phyloP scores from a whole-genome alignment of 2,797 vertebrate species.

The Anolis apletophallus region DNA sequence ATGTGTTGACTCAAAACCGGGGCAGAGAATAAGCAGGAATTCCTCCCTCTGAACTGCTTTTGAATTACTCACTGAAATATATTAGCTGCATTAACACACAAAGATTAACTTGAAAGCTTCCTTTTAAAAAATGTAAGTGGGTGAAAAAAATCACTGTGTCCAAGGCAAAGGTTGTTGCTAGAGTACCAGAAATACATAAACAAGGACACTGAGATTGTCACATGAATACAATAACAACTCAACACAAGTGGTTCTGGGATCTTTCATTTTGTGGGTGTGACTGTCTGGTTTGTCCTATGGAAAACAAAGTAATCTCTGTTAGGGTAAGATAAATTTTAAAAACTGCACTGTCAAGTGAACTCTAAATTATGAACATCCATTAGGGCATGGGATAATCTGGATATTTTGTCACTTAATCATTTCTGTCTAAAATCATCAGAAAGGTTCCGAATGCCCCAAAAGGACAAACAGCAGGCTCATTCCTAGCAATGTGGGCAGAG shows the following conservation, averaged over 20 bases:
- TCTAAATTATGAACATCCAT: constrained; percentile 14
- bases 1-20: not conserved
- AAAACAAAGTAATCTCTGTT: not conserved
- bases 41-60: not conserved
- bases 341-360: not conserved
- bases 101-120: not conserved
- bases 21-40: not conserved
- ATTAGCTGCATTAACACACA: no score
- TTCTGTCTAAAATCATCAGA: not conserved
- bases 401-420: not conserved
- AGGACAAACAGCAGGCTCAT: not conserved
- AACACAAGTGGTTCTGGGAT: constrained; percentile 20
- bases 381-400: not conserved
- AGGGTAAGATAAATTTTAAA: constrained; percentile 2
- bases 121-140: not conserved
- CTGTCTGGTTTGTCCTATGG: not conserved
- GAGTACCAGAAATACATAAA: constrained; percentile 22
- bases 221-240: constrained; percentile 13
- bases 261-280: not conserved
- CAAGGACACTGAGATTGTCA: constrained; percentile 2
- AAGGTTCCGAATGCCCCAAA: not conserved
- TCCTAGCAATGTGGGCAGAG: not conserved
- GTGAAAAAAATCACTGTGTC: not conserved
- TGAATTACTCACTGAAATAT: not conserved
- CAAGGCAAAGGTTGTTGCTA: constrained; percentile 23